Evolutionary conservation across 1,140 invertebrate species (phyloP).

Genomic region (Drosophila insularis): DNA sequence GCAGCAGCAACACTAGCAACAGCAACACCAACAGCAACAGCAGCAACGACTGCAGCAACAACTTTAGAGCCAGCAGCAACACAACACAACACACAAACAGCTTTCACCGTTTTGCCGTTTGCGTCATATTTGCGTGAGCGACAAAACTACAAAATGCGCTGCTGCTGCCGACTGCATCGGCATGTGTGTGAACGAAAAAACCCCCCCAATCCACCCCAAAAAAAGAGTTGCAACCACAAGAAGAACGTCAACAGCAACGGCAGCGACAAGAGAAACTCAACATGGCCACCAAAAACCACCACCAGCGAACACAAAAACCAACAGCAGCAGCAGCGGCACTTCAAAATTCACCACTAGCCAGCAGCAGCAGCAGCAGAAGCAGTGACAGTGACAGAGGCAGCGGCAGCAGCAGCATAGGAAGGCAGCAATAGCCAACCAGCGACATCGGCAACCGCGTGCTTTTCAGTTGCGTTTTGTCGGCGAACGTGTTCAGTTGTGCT

Average conservation of each 20-base stretch:
- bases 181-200: constrained; percentile 26
- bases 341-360: constrained; percentile 30
- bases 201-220: background rate
- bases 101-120: constrained; percentile 68
- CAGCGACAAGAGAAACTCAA: constrained; percentile 39
- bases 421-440: constrained; percentile 43
- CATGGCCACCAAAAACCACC: constrained; percentile 61
- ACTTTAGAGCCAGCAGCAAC: constrained; percentile 6
- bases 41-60: constrained; percentile 20
- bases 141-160: constrained; percentile 58
- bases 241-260: constrained; percentile 7
- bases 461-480: constrained; percentile 62
- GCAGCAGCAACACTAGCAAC: background rate
- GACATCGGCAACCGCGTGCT: constrained; percentile 55
- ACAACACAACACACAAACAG: constrained; percentile 41
- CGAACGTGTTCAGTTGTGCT: constrained; percentile 59
- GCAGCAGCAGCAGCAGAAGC: constrained; percentile 23
- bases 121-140: constrained; percentile 64
- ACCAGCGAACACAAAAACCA: constrained; percentile 32
- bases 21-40: constrained; percentile 43
- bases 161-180: constrained; percentile 45
- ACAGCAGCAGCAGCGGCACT: constrained; percentile 26
- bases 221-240: constrained; percentile 18
- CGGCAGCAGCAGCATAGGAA: constrained; percentile 3
- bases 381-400: constrained; percentile 13